Evolutionary conservation across 2,888 invertebrate genomes (phyloP).

Genomic region (Caenorhabditis doughertyi): DNA sequence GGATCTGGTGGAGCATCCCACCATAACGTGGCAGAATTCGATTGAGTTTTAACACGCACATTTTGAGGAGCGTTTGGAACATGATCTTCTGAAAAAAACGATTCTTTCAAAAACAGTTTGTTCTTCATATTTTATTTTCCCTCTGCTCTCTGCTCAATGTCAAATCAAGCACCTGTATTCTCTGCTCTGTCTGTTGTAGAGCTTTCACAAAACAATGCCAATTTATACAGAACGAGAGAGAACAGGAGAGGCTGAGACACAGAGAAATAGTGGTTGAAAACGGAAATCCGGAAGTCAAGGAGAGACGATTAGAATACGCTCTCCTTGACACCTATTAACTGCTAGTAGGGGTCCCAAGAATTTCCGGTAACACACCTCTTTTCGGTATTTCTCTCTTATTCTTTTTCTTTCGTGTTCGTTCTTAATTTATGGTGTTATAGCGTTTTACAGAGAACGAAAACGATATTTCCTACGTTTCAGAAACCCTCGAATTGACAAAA

Average conservation of each 20-base stretch:
- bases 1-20: conserved; percentile 80
- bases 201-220: conserved; percentile 34
- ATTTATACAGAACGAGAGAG: conserved; percentile 26
- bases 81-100: conserved; percentile 73
- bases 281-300: conserved; percentile 39
- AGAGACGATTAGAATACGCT: conserved; percentile 49
- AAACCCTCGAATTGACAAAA: too few species aligned
- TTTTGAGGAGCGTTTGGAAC: conserved; percentile 81
- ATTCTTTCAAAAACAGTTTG: not conserved
- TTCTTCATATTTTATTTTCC: not conserved
- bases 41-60: conserved; percentile 74
- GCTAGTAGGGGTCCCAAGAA: not conserved
- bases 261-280: conserved; percentile 37
- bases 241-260: conserved; percentile 6
- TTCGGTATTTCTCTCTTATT: conserved; percentile 23
- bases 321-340: conserved; percentile 55
- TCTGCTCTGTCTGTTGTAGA: not conserved
- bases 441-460: too few species aligned
- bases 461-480: too few species aligned
- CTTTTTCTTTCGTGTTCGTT: too few species aligned
- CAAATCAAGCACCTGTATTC: conserved; percentile 51
- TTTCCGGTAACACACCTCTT: conserved; percentile 32
- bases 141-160: too few species aligned
- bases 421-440: too few species aligned
- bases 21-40: conserved; percentile 79